phyloP scores from a whole-genome alignment of 2,888 invertebrate species.

The Deilephila elpenor region DNA sequence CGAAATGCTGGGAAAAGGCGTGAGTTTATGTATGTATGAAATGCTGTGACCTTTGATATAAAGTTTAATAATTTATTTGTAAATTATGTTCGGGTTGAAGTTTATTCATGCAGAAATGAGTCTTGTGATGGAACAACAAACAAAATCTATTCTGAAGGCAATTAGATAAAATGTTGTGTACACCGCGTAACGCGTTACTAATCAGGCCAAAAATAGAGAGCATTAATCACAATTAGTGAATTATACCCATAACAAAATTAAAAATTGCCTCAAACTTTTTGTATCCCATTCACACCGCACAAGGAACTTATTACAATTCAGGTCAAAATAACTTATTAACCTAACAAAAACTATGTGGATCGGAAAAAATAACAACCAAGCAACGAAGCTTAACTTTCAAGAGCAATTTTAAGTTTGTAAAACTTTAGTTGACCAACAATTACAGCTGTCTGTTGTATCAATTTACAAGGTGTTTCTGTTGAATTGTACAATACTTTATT shows the following conservation, averaged over 20 bases:
- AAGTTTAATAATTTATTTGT: not conserved
- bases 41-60: not conserved
- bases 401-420: too few relatives aligned
- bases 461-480: too few relatives aligned
- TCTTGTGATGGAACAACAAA: not conserved
- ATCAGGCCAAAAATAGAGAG: not conserved
- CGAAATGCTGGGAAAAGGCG: not conserved
- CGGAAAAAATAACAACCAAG: too few relatives aligned
- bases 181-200: not conserved
- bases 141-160: not conserved
- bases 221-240: conserved; percentile 1
- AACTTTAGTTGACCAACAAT: too few relatives aligned
- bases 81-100: not conserved
- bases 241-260: not conserved
- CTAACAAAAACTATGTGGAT: too few relatives aligned
- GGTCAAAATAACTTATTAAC: not conserved
- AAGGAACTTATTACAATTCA: not conserved
- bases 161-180: not conserved
- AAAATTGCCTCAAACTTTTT: not conserved
- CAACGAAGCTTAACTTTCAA: too few relatives aligned
- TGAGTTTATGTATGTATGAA: too few relatives aligned
- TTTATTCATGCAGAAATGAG: not conserved
- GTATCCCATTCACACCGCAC: not conserved
- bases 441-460: too few relatives aligned
- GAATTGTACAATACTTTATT: too few relatives aligned